These are phyloP conservation scores for Actinopyga echinites DNA, from an alignment of 53 echinoderm and acorn worm species.

Conservation along the genomic window DNA sequence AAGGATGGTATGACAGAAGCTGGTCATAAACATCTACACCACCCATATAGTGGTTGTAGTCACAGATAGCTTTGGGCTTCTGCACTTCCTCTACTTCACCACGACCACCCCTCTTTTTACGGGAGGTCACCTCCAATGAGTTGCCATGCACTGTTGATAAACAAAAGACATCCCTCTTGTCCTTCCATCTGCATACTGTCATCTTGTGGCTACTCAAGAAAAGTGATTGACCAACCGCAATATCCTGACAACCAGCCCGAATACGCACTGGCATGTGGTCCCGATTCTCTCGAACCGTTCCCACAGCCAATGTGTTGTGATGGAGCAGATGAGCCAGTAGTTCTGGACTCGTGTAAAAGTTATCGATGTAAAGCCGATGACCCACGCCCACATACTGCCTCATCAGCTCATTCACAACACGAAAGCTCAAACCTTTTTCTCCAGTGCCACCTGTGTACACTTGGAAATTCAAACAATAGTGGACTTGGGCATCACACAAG, in stretches of 20 bases:
- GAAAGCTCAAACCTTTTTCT: conserved; percentile 25
- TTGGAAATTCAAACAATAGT: conserved; percentile 10
- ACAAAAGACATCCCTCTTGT: too few relatives aligned
- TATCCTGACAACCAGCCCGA: not conserved
- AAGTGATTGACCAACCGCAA: not conserved
- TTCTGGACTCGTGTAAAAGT: conserved; percentile 24
- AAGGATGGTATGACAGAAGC: not conserved
- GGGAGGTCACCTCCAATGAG: not conserved
- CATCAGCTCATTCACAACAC: conserved; percentile 34
- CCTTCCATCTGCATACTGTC: conserved; percentile 29
- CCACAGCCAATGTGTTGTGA: conserved; percentile 30
- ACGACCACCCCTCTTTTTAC: not conserved
- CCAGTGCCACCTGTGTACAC: too few relatives aligned
- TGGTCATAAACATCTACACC: conserved; percentile 6
- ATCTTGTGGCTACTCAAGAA: conserved; percentile 25
- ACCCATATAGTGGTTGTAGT: conserved; percentile 23
- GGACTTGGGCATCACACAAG: conserved; percentile 5
- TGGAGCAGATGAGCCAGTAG: conserved; percentile 14
- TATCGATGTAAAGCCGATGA: conserved; percentile 18
- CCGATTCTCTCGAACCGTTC: conserved; percentile 26
- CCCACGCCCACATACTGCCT: not conserved
- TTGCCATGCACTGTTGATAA: too few relatives aligned
- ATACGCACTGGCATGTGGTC: conserved; percentile 8
- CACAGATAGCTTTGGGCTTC: too few relatives aligned
- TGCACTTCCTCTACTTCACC: not conserved